Evolutionary conservation across 1,140 invertebrate genomes (phyloP), one percentile per base, ranked within the genome.

Genomic region (Pseudomyrmex dendroicus): DNA sequence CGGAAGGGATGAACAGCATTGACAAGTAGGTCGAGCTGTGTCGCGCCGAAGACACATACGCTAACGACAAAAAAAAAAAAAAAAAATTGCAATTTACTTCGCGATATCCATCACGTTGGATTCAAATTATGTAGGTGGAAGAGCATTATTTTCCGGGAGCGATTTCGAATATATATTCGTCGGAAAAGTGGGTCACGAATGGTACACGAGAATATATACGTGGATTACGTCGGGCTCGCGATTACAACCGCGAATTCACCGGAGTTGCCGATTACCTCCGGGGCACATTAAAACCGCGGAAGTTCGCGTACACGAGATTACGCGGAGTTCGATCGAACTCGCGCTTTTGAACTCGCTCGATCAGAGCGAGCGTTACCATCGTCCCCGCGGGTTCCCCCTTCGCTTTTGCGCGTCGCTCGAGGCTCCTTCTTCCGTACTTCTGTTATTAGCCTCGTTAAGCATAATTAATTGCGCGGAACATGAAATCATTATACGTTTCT

Each of bases 241-340:
- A 73, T 78, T 86, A 72, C 66, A 63, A 46, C 64, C 48, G 82
- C 8, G 52, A 57, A 72, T 57, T n/a, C 61, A 25, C 9, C 73
- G n/a, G 54, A 66, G 82, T 80, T 84, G 73, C 56, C 84, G 62
- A 70, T 83, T 77, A 70, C 82, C 82, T 84, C 66, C 56, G 82
- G 82, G 82, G 70, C 84, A 77, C 62, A 77, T 86, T 66, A 83
- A 86, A 86, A 77, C 25, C 67, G 67, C 46, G 52, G 35, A 86
- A 86, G 57, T 84, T 84, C 17, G 44, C 13, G 22, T 78, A 78
- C 48, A 2, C 52, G 57, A 77, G 82, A 59, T 77, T 78, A 70
- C 52, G 54, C 73, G 54, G 35, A 84, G 44, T 86, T 76, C 57
- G 73, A 73, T 86, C 84, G 57, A 67, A 48, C 35, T 8, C 12